Evolutionary conservation across 2,113 vertebrate species (phyloP), one percentile per base, ranked within the genome.

Genomic region (Castor canadensis): DNA sequence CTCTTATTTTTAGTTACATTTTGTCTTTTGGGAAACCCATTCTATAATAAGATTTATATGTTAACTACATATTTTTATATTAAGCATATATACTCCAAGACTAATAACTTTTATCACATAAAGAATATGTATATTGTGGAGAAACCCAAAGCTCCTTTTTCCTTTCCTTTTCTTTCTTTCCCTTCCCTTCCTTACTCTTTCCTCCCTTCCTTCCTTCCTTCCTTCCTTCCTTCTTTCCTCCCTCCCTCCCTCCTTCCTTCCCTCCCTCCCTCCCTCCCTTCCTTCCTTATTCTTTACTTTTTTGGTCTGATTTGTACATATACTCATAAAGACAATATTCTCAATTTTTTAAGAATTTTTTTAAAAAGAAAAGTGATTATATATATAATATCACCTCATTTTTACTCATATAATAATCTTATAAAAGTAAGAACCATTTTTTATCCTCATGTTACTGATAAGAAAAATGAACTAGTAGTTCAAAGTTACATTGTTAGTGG

Each of bases 391-490:
- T 3, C 58, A n/a, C 52, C 6, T 72, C 47, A 58, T 52, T 86
- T 81, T 73, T 84, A 52, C 35, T 93, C 35, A 45, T 43, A 6
- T 58, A 71, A 92, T 60, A 90, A 72, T 40, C 17, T 62, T 90
- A 49, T 58, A 83, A 87, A 69, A 4, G 38, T 56, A n/a, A 67
- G 16, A 30, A 87, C 40, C 49, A 73, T 45, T 90, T 89, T 87
- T 93, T 84, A 88, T 75, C 7, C 40, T 3, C 45, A 82, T 83
- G 81, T 96, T 83, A 71, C 52, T 77, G 69, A 89, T 47, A n/a
- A 93, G 85, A 87, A 92, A 92, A 95, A 97, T 47, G 79, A 87
- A 32, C 66, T 62, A 71, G 20, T n/a, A 71, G 22, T 30, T 6
- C n/a, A 45, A 87, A 66, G 35, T 83, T 82, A 62, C 43, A 62